Base-by-base conservation (phyloP, 2,113 vertebrate genomes). In the Delphinus delphis region DNA sequence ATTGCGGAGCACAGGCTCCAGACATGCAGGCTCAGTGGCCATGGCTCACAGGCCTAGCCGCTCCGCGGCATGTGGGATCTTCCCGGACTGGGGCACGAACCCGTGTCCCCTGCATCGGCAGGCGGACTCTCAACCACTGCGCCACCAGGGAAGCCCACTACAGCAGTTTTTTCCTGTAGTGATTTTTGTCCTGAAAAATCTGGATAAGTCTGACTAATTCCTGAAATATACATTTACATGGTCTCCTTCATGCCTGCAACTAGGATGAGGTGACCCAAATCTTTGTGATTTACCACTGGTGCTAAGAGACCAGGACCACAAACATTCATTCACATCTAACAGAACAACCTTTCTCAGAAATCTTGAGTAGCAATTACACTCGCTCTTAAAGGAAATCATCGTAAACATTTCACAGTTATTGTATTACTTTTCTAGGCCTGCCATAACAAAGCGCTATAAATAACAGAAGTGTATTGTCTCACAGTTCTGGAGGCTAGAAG, bases 101-200 rank as follows among this genome's bases (percentile, higher is more conserved):
- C 44, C 6, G 6, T 44, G 44, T 44, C 44, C 44, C 44, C 44
- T 44, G 44, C 44, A 44, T 44, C 6, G 44, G 44, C 44, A 44
- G 44, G 44, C 9, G 10, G 44, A 47, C 44, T 47, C 8, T 47
- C 44, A 47, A 47, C 44, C 44, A 47, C 44, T 47, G 10, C 44
- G 2, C 44, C 44, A 47, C 44, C 44, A 47, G 44, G 44, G 44
- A 47, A 47, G 44, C 44, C 44, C 44, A 47, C 44, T 47, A 47
- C 9, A 47, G 21, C 11, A 36, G 13, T 41, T 28, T 36, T 92
- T 94, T 68, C 23, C 33, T 63, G 28, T 20, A 58, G 2, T n/a
- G 33, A 71, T 28, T 96, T 96, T 82, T 65, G 9, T 91, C 21
- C 58, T 85, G 13, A 96, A 93, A 74, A 97, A 83, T 71, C 58